phyloP scores from a whole-genome alignment of 2,797 vertebrate genomes.

The Sebastes ruberrimus region DNA sequence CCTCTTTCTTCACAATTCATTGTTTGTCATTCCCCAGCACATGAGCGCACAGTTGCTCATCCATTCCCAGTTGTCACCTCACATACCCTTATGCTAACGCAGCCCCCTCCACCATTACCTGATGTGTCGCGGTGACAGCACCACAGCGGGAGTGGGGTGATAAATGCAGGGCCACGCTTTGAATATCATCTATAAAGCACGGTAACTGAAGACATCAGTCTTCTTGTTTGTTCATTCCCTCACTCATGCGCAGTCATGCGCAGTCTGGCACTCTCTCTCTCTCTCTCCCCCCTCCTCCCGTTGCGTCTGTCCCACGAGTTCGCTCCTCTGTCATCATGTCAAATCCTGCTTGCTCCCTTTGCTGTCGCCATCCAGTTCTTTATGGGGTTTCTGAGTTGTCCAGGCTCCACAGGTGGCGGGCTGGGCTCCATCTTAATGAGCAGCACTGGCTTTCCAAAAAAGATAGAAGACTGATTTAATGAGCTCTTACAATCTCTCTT shows the following conservation, averaged over 20 bases:
- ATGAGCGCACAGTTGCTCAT: constrained; percentile 31
- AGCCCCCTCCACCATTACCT: constrained; percentile 31
- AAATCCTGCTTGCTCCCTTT: neutral
- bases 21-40: constrained; percentile 51
- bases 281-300: neutral
- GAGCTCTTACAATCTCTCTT: constrained; percentile 3
- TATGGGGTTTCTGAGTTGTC: constrained; percentile 6
- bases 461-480: constrained; percentile 39
- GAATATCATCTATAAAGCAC: constrained; percentile 72
- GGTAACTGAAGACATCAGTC: constrained; percentile 64
- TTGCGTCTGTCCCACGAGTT: neutral
- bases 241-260: neutral
- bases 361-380: constrained; percentile 21
- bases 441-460: constrained; percentile 6
- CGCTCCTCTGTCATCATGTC: constrained; percentile 12
- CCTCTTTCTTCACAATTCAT: constrained; percentile 50
- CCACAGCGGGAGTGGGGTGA: constrained; percentile 40
- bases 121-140: constrained; percentile 45
- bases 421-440: constrained; percentile 42
- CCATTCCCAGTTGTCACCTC: constrained; percentile 36
- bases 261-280: neutral
- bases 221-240: constrained; percentile 59
- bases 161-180: constrained; percentile 65
- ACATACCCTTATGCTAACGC: constrained; percentile 3
- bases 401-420: constrained; percentile 37